These are phyloP conservation scores for Megalops cyprinoides DNA, from an alignment of 2,797 vertebrate species.

Conservation along the genomic window DNA sequence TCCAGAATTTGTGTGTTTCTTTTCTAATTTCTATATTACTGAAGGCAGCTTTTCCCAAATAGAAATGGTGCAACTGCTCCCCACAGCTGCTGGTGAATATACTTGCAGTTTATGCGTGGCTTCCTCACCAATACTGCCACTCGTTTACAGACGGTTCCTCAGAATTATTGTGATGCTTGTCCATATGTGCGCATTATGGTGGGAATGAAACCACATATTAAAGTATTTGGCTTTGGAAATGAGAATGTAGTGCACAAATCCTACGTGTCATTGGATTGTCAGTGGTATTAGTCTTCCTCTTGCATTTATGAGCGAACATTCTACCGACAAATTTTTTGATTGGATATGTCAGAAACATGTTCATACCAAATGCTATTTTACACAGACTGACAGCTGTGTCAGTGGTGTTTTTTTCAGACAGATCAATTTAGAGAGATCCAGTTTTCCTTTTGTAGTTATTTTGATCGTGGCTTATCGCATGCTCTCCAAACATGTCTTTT, in stretches of 20 bases:
- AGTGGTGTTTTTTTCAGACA: not conserved
- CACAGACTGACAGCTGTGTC: constrained; percentile 1
- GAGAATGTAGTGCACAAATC: no score
- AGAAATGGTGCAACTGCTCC: not conserved
- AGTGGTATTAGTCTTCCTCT: no score
- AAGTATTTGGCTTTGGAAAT: no score
- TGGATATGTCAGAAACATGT: not conserved
- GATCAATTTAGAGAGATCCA: not conserved
- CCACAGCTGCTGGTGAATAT: not conserved
- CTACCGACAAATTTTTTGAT: not conserved
- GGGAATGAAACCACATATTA: no score
- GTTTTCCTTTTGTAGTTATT: not conserved
- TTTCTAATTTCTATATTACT: not conserved
- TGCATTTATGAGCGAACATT: not conserved
- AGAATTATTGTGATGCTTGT: no score
- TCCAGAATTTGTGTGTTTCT: not conserved
- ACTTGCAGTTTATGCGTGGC: not conserved
- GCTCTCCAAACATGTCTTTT: not conserved
- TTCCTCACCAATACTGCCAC: not conserved
- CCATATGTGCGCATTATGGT: no score
- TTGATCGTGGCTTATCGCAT: not conserved
- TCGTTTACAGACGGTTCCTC: no score
- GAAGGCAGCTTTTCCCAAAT: not conserved
- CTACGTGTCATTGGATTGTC: no score
- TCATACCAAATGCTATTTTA: not conserved